phyloP scores from a whole-genome alignment of 2,797 vertebrate genomes.

The Pogoniulus pusillus region DNA sequence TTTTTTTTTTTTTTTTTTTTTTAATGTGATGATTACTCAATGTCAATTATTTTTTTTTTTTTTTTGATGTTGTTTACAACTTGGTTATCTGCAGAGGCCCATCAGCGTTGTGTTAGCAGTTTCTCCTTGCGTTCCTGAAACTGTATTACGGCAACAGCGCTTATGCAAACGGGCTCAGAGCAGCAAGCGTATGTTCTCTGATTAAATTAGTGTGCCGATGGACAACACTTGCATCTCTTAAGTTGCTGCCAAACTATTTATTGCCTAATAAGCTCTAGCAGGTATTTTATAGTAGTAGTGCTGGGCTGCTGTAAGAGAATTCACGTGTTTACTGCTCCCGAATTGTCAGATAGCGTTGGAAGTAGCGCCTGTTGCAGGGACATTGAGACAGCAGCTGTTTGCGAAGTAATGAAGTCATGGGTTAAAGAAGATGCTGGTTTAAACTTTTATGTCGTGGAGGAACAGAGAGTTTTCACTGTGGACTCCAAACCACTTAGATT shows the following conservation, averaged over 20 bases:
- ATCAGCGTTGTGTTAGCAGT: slow-evolving; percentile 15
- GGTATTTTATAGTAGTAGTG: background rate
- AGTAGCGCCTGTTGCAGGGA: background rate
- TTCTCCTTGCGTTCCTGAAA: slow-evolving; percentile 48
- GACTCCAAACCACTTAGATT: background rate
- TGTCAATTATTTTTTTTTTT: background rate
- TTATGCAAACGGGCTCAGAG: background rate
- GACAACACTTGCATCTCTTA: background rate
- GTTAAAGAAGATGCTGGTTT: background rate
- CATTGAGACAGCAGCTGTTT: background rate
- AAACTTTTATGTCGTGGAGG: background rate
- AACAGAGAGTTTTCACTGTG: background rate
- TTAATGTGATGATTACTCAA: background rate
- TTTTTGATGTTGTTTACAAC: slow-evolving; percentile 37
- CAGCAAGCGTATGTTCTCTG: background rate
- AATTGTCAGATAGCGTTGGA: background rate
- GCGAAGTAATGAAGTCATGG: background rate
- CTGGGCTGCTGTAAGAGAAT: background rate
- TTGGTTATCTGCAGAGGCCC: slow-evolving; percentile 17
- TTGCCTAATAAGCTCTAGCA: slow-evolving; percentile 9
- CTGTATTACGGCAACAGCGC: background rate
- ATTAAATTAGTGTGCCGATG: background rate
- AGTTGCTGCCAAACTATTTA: background rate
- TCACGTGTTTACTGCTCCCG: background rate
- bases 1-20: slow-evolving; percentile 43